phyloP scores from a whole-genome alignment of 1,140 invertebrate species.

The Hyles vespertilio region DNA sequence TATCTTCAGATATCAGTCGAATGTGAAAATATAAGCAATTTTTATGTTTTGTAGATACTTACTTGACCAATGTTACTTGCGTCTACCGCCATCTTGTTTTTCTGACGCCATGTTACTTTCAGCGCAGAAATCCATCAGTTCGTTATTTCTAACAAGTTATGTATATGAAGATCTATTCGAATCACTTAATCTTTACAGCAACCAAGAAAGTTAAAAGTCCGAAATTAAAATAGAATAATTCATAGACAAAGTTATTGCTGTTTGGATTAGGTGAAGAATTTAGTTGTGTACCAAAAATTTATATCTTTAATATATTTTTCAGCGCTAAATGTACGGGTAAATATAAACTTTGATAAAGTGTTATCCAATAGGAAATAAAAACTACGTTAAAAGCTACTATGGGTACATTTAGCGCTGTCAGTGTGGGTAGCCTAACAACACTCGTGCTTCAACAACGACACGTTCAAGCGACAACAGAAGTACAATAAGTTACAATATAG shows the following conservation, averaged over 20 bases:
- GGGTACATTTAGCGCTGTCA: constrained; percentile 52
- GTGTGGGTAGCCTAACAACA: constrained; percentile 62
- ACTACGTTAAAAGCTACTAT: neutral
- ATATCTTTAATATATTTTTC: neutral
- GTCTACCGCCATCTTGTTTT: constrained; percentile 25
- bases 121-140: constrained; percentile 10
- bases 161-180: neutral
- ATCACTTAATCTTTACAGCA: neutral
- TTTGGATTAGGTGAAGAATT: no score
- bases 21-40: constrained; percentile 26
- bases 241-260: no score
- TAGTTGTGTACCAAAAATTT: no score
- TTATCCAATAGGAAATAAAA: neutral
- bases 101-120: constrained; percentile 14
- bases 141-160: neutral
- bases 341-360: neutral
- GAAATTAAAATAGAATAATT: no score
- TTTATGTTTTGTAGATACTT: constrained; percentile 24
- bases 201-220: no score
- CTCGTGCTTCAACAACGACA: constrained; percentile 66
- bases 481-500: constrained; percentile 60
- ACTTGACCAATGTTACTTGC: constrained; percentile 21
- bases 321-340: neutral
- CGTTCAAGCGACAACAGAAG: constrained; percentile 67
- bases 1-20: constrained; percentile 44